Base-by-base conservation (phyloP, 2,797 vertebrate species). In the Chrosomus eos region DNA sequence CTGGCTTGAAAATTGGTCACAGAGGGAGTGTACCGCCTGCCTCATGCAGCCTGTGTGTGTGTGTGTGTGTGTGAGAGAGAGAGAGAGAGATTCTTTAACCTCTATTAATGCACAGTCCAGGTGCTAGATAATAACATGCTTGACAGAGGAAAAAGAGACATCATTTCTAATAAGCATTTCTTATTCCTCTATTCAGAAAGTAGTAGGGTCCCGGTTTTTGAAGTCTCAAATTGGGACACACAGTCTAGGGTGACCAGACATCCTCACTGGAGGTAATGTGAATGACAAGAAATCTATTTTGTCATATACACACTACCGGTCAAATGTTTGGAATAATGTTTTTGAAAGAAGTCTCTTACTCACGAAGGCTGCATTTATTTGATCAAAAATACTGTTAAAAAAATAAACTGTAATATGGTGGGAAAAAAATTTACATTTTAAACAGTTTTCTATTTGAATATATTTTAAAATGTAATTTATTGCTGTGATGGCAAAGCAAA, bases 161-260 rank as follows among this genome's bases (percentile, higher is more conserved):
- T 82, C 11, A 87, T 82, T 80, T 67, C 40, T 84, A 71, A 90
- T 88, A 86, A 93, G 90, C 51, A 43, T 74, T 79, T 19, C 16
- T 28, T 48, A 43, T 82, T 60, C 21, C 75, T 71, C 19, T 31
- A 60, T 68, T 78, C 36, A 33, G 38, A 36, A 77, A 55, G 16
- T 31, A 60, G 23, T 36, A 5, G 14, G 60, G 14, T 36, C 4
- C 26, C 3, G 28, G 7, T 23, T 79, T 26, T 55, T 26, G 1
- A 38, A 28, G n/a, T 58, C 36, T 58, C 18, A 60, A 58, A 26
- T 36, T 21, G 3, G 13, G 19, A 72, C 68, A 58, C 10, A 16
- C 2, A 5, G 43, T 1, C 55, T 40, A 76, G 33, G 21, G 14
- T 38, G 53, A 64, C 13, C 60, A 64, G 26, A 58, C 8, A 0